Conservation (phyloP, 2,113 vertebrate species). For the Craseonycteris thonglongyai region DNA sequence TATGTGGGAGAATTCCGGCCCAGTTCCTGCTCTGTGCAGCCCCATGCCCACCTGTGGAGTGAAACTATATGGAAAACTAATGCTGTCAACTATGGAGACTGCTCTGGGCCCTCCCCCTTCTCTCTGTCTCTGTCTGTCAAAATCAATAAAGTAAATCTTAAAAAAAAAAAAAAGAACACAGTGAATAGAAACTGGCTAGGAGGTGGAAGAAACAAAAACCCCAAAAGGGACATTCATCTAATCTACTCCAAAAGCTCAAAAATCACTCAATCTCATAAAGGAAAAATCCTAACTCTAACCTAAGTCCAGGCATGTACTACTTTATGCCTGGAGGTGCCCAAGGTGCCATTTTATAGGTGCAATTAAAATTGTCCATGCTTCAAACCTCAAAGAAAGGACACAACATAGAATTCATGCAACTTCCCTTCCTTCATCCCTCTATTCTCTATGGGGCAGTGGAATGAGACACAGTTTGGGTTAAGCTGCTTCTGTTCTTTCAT, state of each 20-base stretch:
- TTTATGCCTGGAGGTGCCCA: background rate
- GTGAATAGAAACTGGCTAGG: background rate
- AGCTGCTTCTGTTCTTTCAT: slow-evolving; percentile 66
- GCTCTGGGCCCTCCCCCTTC: too few relatives aligned
- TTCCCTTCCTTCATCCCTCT: background rate
- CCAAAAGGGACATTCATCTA: background rate
- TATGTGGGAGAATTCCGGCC: too few relatives aligned
- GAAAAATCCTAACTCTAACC: background rate
- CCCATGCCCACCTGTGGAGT: too few relatives aligned
- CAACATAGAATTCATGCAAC: background rate
- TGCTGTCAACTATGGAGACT: too few relatives aligned
- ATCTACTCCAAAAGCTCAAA: background rate
- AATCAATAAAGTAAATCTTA: too few relatives aligned
- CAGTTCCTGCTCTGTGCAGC: too few relatives aligned
- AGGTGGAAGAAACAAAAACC: background rate
- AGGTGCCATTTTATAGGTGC: slow-evolving; percentile 26
- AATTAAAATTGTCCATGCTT: slow-evolving; percentile 62
- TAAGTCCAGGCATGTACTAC: background rate
- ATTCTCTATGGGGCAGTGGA: slow-evolving; percentile 46
- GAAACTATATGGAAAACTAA: too few relatives aligned
- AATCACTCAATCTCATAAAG: background rate
- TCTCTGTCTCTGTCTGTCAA: too few relatives aligned
- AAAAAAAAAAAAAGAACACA: too few relatives aligned
- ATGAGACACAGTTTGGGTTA: slow-evolving; percentile 56
- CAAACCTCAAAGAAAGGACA: slow-evolving; percentile 58